Evolutionary conservation across 2,797 vertebrate genomes (phyloP), one percentile per base, ranked within the genome.

Genomic region (Orientallactaga sibirica): DNA sequence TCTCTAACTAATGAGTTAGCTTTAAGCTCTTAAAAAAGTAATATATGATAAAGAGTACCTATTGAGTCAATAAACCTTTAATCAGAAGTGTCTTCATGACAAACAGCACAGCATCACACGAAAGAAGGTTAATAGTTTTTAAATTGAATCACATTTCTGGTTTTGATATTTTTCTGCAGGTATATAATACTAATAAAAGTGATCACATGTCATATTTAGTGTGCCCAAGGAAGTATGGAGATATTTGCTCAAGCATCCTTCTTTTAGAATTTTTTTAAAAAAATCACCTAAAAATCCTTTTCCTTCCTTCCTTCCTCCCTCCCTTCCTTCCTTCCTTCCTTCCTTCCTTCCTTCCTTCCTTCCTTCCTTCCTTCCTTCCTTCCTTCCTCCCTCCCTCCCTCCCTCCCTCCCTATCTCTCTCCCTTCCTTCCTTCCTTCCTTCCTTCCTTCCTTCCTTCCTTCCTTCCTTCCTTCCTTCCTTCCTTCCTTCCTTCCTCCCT

Each of bases 1-100:
- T 92, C 96, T 92, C 96, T 96, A 95, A 94, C 95, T 96, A 93
- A 97, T 91, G 90, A 92, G 94, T 85, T 95, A 82, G 74, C 66
- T 94, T 90, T 95, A 79, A 76, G 85, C 94, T 90, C 91, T 96
- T 94, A 94, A 94, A 95, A 94, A 88, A 95, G 68, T 88, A 79
- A 94, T 95, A 94, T 89, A 85, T 94, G 95, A 94, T 88, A 58
- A 37, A 88, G 71, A 94, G 88, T 90, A 86, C 93, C 96, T 90
- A 84, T 27, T 94, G 88, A 96, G 88, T 94, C 95, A 95, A 94
- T 97, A 97, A 95, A 76, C 88, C 90, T 93, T 93, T 96, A 95
- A 95, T 97, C 94, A 87, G 92, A 90, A 81, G 29, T 82, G 86
- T 94, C 95, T 86, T 76, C 81, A 92, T 94, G 80, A 97, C 88